These are phyloP conservation scores for Achroia grisella DNA, from an alignment of 1,140 invertebrate species.

Conservation along the genomic window DNA sequence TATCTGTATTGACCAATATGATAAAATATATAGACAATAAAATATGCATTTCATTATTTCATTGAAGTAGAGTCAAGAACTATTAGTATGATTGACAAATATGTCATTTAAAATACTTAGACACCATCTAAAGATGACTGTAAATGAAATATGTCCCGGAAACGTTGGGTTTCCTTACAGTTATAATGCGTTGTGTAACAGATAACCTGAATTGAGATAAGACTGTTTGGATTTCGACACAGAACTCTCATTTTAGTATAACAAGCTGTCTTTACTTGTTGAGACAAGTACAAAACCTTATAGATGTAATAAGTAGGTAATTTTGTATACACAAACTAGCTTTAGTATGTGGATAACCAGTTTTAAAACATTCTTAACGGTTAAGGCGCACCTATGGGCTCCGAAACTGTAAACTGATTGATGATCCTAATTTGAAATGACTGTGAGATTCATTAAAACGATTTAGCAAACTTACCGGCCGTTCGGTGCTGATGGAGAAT, in stretches of 20 bases:
- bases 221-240: conserved; percentile 23
- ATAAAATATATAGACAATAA: too few species aligned
- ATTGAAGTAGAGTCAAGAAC: too few species aligned
- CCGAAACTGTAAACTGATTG: conserved; percentile 26
- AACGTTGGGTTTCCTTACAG: conserved; percentile 32
- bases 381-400: conserved; percentile 27
- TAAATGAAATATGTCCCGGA: conserved; percentile 18
- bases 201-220: conserved; percentile 37
- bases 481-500: conserved; percentile 79
- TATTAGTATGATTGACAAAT: too few species aligned
- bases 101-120: too few species aligned
- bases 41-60: too few species aligned
- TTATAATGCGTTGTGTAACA: conserved; percentile 35
- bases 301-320: conserved; percentile 19
- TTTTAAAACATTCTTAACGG: conserved; percentile 50
- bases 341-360: conserved; percentile 41
- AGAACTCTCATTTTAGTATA: conserved; percentile 2
- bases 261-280: background rate
- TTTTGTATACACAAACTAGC: conserved; percentile 24
- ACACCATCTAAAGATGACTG: too few species aligned
- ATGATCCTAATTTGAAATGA: conserved; percentile 15
- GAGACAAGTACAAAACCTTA: conserved; percentile 15
- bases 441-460: background rate
- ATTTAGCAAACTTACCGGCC: conserved; percentile 53
- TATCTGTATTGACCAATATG: too few species aligned